phyloP scores from a whole-genome alignment of 2,113 vertebrate species.

The Halcyon malimbica region DNA sequence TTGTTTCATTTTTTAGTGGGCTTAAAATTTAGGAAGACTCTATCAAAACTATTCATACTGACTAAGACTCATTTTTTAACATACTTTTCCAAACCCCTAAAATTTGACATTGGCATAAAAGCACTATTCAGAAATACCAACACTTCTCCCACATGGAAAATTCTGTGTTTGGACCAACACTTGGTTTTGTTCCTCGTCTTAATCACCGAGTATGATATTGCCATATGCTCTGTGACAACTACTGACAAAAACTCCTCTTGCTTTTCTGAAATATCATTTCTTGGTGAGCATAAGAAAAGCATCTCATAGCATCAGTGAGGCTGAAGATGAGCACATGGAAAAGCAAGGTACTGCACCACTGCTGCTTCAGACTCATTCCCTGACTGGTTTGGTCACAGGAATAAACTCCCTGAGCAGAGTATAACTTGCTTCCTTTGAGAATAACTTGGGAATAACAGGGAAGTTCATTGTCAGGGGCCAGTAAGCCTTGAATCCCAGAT shows the following conservation, averaged over 20 bases:
- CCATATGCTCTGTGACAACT: not conserved
- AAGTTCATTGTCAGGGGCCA: not conserved
- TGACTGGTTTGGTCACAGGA: not conserved
- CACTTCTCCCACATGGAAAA: not conserved
- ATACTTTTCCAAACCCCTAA: accelerated
- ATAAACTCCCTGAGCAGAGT: not conserved
- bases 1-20: not conserved
- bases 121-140: not conserved
- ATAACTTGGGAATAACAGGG: not conserved
- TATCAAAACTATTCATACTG: not conserved
- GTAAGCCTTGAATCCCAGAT: not conserved
- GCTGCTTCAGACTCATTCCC: not conserved
- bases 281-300: not conserved
- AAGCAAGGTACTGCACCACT: not conserved
- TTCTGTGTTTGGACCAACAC: not conserved
- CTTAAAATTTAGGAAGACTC: not conserved
- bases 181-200: not conserved
- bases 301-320: accelerated
- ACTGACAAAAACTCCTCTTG: not conserved
- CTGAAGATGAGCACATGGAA: not conserved
- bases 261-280: not conserved
- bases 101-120: not conserved
- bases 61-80: not conserved
- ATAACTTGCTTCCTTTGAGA: not conserved
- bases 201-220: not conserved